Conservation (phyloP, 2,113 vertebrate genomes). For the Catagonus wagneri region DNA sequence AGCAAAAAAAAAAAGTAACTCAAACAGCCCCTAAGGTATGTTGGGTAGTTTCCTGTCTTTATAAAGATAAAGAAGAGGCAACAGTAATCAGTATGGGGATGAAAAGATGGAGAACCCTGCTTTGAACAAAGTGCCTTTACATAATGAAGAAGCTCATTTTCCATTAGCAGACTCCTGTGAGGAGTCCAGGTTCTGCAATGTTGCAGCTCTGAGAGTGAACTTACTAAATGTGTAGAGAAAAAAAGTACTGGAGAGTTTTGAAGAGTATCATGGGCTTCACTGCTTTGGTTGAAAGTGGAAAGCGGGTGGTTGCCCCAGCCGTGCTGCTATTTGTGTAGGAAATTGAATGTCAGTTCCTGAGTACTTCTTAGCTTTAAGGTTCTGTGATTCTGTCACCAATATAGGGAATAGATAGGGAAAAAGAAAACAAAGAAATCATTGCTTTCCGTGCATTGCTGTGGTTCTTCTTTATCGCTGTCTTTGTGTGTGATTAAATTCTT, state of each 20-base stretch:
- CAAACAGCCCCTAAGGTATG: neutral
- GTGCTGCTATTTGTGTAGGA: neutral
- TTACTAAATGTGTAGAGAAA: neutral
- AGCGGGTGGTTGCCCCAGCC: neutral
- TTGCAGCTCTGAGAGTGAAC: neutral
- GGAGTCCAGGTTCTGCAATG: neutral
- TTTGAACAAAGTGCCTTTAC: neutral
- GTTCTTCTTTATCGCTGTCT: neutral
- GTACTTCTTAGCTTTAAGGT: neutral
- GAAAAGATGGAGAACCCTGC: neutral
- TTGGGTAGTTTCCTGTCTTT: neutral
- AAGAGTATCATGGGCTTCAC: neutral
- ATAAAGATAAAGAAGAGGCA: neutral
- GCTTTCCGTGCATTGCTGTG: neutral
- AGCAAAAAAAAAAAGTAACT: neutral
- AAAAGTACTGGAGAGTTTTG: neutral
- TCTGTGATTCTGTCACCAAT: neutral
- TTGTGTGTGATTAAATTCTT: neutral
- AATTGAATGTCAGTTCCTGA: neutral
- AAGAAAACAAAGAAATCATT: neutral
- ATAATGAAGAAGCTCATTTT: neutral
- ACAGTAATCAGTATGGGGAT: neutral
- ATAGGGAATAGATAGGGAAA: neutral
- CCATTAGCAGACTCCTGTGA: neutral
- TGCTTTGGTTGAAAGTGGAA: neutral